These are phyloP conservation scores for Phrynocephalus vlangalii DNA, from an alignment of 2,797 vertebrate genomes.

Conservation along the genomic window DNA sequence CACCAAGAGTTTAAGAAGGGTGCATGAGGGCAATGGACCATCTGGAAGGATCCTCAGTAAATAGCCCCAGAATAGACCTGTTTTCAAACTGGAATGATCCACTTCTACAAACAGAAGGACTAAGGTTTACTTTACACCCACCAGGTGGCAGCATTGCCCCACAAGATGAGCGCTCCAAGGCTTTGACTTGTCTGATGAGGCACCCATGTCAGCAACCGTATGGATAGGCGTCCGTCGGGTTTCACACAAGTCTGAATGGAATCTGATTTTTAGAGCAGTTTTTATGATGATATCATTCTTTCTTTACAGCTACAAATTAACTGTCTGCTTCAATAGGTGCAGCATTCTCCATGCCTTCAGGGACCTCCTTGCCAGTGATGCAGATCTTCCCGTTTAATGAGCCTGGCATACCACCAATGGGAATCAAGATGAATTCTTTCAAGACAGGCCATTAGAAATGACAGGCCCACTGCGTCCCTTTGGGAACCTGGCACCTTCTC, in stretches of 20 bases:
- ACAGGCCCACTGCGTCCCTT: conserved; percentile 45
- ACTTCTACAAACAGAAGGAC: not conserved
- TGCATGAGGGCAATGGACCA: too few relatives aligned
- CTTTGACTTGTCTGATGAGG: conserved; percentile 29
- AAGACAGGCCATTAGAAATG: conserved; percentile 43
- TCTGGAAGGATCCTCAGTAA: too few relatives aligned
- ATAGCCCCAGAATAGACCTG: too few relatives aligned
- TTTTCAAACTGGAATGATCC: conserved; percentile 48
- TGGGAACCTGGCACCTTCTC: conserved; percentile 58
- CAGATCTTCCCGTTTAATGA: conserved; percentile 64
- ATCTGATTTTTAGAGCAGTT: conserved; percentile 72
- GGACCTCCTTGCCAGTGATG: conserved; percentile 70
- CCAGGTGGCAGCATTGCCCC: conserved; percentile 68
- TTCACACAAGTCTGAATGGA: conserved; percentile 51
- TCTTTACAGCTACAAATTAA: conserved; percentile 77
- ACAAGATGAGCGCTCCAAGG: not conserved
- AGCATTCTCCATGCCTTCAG: conserved; percentile 65
- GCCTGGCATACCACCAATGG: conserved; percentile 35
- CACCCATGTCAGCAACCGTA: conserved; percentile 29
- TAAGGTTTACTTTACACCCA: conserved; percentile 32
- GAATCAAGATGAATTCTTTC: conserved; percentile 64
- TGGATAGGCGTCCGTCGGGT: conserved; percentile 59
- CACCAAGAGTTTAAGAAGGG: too few relatives aligned
- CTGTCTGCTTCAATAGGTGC: conserved; percentile 73
- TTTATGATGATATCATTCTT: conserved; percentile 75